Conservation (phyloP, 2,797 vertebrate genomes). For the Sebastes kiyomatsui region DNA sequence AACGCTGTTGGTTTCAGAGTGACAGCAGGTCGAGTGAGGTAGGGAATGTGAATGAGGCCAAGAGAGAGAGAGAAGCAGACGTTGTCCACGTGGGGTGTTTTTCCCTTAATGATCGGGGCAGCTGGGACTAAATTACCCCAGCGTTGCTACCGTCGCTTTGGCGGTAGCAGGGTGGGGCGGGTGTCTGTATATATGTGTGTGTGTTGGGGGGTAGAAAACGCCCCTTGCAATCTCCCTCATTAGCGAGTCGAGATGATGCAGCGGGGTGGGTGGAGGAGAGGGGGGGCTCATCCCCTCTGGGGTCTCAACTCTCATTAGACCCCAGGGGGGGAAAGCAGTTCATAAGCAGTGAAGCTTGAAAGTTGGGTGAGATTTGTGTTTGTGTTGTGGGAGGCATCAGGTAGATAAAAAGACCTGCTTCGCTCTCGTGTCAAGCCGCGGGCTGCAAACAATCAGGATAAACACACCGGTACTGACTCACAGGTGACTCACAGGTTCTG, state of each 20-base stretch:
- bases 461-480: constrained; percentile 24
- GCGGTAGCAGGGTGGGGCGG: constrained; percentile 30
- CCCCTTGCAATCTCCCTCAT: constrained; percentile 63
- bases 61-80: constrained; percentile 35
- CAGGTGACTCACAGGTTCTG: constrained; percentile 37
- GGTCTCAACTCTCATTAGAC: constrained; percentile 40
- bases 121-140: constrained; percentile 79
- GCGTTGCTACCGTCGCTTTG: constrained; percentile 52
- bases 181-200: constrained; percentile 6
- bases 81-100: constrained; percentile 58
- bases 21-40: constrained; percentile 42
- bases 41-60: constrained; percentile 44
- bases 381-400: constrained; percentile 34
- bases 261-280: neutral
- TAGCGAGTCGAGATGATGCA: constrained; percentile 56
- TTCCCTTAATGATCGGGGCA: constrained; percentile 75
- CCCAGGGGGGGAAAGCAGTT: constrained; percentile 32
- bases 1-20: neutral
- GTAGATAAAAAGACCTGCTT: constrained; percentile 37
- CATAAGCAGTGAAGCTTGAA: constrained; percentile 40
- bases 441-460: constrained; percentile 20
- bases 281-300: constrained; percentile 21
- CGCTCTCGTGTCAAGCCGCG: neutral
- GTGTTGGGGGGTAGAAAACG: constrained; percentile 30
- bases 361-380: constrained; percentile 17